Evolutionary conservation across 2,113 vertebrate genomes (phyloP), one percentile per base, ranked within the genome.

Genomic region (Cromileptes altivelis): DNA sequence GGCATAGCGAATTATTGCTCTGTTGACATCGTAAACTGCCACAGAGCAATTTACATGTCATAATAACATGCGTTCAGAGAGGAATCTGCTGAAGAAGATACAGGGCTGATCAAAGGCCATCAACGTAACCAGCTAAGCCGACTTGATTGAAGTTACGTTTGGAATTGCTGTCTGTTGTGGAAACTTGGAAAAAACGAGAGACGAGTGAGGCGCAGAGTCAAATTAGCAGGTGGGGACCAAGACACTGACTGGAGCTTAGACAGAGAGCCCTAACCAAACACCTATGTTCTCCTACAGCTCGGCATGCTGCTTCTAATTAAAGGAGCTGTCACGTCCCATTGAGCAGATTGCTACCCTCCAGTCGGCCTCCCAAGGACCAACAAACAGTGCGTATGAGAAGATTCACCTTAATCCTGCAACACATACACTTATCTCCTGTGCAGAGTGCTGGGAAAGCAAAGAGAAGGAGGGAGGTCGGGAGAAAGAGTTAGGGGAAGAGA

Each of bases 391-490:
- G 75, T 42, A 60, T 53, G 55, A 74, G 77, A 80, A 80, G 57
- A 81, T 78, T 76, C 58, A 80, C 56, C 67, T 85, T 82, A 73
- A 89, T 92, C 80, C 83, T 67, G 56, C 76, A 19, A 88, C 62
- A 71, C 63, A 53, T 53, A 65, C 65, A 82, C 62, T 86, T 70
- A 78, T 81, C 75, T 84, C 63, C 49, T 42, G 45, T 52, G 18
- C 37, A 67, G 63, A 82, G 56, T 53, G 49, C 64, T 52, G 42
- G 52, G 53, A 76, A 81, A 82, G 73, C 67, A 75, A 70, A 62
- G 50, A 61, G 61, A 69, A 40, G 45, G n/a, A 42, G 25, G 1
- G 57, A 75, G 23, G 52, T 71, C 15, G 12, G 33, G 53, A 60
- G 53, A 70, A 40, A 42, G 55, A 57, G 61, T 23, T 19, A 18